A percentile compares a stretch with the other conserved stretches of the same genome.
phyloP scores from a whole-genome alignment of 2,888 invertebrate genomes.

The Cinara cedri region DNA sequence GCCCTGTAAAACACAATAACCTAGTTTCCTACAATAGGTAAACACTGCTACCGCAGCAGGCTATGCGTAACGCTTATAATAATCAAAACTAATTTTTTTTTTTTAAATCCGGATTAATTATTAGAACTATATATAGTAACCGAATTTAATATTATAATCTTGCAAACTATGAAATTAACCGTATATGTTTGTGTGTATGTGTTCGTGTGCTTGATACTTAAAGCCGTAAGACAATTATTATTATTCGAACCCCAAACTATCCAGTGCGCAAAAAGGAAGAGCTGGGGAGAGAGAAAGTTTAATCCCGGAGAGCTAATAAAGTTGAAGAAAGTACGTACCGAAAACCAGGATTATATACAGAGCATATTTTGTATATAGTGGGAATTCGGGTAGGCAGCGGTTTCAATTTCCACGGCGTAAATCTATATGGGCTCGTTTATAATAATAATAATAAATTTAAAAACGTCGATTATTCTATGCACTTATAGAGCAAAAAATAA shows the following conservation, averaged over 20 bases:
- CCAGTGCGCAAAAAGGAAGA: background rate
- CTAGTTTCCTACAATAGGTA: background rate
- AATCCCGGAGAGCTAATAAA: conserved; percentile 38
- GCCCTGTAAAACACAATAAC: background rate
- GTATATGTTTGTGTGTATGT: background rate
- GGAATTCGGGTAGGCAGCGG: background rate
- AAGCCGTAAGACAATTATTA: conserved; percentile 48
- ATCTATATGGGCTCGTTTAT: background rate
- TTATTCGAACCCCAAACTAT: conserved; percentile 36
- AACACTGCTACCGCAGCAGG: background rate
- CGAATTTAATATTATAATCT: conserved; percentile 5
- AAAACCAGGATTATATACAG: conserved; percentile 30
- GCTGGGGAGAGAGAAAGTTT: background rate
- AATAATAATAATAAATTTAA: background rate
- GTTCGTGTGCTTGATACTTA: background rate
- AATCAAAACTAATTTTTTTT: background rate
- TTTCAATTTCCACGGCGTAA: conserved; percentile 43
- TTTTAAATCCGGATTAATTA: background rate
- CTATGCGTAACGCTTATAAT: background rate
- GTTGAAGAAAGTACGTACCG: conserved; percentile 2
- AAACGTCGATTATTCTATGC: background rate
- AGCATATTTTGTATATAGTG: background rate
- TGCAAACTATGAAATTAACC: background rate
- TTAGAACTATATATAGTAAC: conserved; percentile 20
- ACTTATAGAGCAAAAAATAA: background rate